Evolutionary conservation across 1,140 invertebrate genomes (phyloP).

Genomic region (Ceratina japonica): DNA sequence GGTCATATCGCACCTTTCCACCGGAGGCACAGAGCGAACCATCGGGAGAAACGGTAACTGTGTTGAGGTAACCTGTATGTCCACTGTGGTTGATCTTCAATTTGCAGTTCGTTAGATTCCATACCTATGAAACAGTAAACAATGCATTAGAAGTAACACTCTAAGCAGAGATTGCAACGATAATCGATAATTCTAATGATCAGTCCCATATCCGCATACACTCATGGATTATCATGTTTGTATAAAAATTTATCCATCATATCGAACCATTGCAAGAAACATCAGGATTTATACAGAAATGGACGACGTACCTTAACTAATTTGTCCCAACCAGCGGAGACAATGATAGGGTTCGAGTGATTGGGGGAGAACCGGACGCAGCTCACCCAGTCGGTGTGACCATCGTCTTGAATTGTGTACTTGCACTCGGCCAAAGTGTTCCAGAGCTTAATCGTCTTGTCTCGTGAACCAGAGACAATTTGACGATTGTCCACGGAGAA

Average conservation of each 20-base stretch:
- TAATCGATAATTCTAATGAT: slow-evolving; percentile 34
- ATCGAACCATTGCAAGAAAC: slow-evolving; percentile 18
- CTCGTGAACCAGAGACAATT: slow-evolving; percentile 99
- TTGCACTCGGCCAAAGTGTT: slow-evolving; percentile 99
- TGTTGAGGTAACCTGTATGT: slow-evolving; percentile 98
- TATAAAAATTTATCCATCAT: slow-evolving; percentile 63
- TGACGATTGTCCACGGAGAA: slow-evolving; percentile 99
- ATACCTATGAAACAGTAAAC: slow-evolving; percentile 85
- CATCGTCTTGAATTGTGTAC: slow-evolving; percentile 99
- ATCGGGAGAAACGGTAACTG: slow-evolving; percentile 99
- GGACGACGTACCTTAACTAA: slow-evolving; percentile 90
- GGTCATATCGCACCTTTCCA: slow-evolving; percentile 87
- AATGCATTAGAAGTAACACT: not conserved
- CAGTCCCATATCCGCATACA: slow-evolving; percentile 80
- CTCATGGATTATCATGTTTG: slow-evolving; percentile 72
- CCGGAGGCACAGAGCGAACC: slow-evolving; percentile 99
- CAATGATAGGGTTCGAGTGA: slow-evolving; percentile 98
- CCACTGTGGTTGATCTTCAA: slow-evolving; percentile 99
- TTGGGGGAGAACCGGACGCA: slow-evolving; percentile 99
- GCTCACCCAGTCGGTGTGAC: slow-evolving; percentile 99
- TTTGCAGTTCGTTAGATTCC: slow-evolving; percentile 99
- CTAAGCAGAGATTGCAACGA: not conserved
- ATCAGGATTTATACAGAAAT: slow-evolving; percentile 13
- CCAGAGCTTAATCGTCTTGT: slow-evolving; percentile 99
- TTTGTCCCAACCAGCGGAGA: slow-evolving; percentile 99